Evolutionary conservation across 2,888 invertebrate genomes (phyloP), one percentile per base, ranked within the genome.

Genomic region (Troilus luridus): DNA sequence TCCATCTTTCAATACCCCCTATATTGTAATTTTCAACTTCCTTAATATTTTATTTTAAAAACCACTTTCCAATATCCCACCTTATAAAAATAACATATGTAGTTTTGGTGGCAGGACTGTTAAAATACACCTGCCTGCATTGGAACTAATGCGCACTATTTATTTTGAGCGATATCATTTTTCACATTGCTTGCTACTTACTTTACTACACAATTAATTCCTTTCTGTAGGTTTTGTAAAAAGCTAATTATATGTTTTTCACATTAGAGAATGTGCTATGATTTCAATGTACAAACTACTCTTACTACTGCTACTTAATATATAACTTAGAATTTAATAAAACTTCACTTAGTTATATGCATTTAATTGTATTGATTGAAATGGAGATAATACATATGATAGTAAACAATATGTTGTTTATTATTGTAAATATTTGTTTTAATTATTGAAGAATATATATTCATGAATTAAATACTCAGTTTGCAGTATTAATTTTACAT

Each of bases 31-130:
- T 59, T 72, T 77, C 90, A 89, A 62, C 67, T 67, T 64, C 64
- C 62, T 64, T 89, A 89, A 64, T 89, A 64, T 90, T 90, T 90
- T 90, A n/a, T 27, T 90, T 41, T 89, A 54, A 58, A 54, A 72
- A 72, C 72, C 89, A 56, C 62, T 41, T 41, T 72, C 77, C 90
- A 54, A 72, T 85, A 85, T 77, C 90, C 90, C 77, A 85, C 81
- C 85, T 85, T 88, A 88, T 88, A 60, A 88, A 60, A 88, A 88
- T 62, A 90, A 88, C 88, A 90, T 81, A 59, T 90, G 90, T 90
- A 90, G 90, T 90, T 90, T 64, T 90, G 90, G 90, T 90, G 90
- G 90, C 90, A 90, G 90, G 90, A 60, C 90, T 85, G 85, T 90
- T 88, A 90, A 56, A 90, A 88, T 90, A 90, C 88, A 90, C 90